A percentile compares a stretch with the other conserved stretches of the same genome.
Evolutionary conservation across 2,888 invertebrate genomes (phyloP).

Genomic region (Melieria omissa): DNA sequence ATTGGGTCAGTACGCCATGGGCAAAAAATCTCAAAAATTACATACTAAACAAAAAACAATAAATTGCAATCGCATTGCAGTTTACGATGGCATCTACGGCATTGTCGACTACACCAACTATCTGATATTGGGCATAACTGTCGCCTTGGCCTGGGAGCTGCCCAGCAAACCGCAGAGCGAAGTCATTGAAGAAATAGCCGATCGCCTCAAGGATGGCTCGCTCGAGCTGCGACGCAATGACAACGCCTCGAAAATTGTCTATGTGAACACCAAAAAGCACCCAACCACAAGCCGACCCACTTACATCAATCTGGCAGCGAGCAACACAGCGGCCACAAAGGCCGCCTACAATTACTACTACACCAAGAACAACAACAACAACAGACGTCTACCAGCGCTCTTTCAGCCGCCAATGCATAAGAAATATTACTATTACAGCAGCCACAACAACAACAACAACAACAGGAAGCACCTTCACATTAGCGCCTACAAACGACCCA

Average conservation of each 20-base stretch:
- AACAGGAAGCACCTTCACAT: background rate
- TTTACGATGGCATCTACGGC: constrained; percentile 64
- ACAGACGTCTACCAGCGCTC: constrained; percentile 15
- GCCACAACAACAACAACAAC: constrained; percentile 12
- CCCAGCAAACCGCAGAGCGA: constrained; percentile 73
- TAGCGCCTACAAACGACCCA: constrained; percentile 17
- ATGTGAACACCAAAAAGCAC: constrained; percentile 47
- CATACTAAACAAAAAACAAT: too few species aligned
- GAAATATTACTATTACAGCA: constrained; percentile 40
- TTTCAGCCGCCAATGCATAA: constrained; percentile 55
- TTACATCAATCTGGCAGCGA: constrained; percentile 24
- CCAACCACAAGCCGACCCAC: constrained; percentile 24
- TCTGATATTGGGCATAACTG: constrained; percentile 77
- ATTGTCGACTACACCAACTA: constrained; percentile 66
- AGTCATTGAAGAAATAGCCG: constrained; percentile 55
- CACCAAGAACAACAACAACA: constrained; percentile 35
- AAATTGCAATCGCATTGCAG: constrained; percentile 43
- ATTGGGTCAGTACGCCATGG: constrained; percentile 57
- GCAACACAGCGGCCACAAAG: constrained; percentile 15
- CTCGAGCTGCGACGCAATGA: constrained; percentile 59
- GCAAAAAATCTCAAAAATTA: background rate
- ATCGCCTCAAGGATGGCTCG: constrained; percentile 59
- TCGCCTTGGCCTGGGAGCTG: constrained; percentile 81
- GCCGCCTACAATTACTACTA: constrained; percentile 48
- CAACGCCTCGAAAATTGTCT: constrained; percentile 54